These are phyloP conservation scores for Meloidogyne hapla DNA, from an alignment of 1,140 invertebrate species.

Conservation along the genomic window DNA sequence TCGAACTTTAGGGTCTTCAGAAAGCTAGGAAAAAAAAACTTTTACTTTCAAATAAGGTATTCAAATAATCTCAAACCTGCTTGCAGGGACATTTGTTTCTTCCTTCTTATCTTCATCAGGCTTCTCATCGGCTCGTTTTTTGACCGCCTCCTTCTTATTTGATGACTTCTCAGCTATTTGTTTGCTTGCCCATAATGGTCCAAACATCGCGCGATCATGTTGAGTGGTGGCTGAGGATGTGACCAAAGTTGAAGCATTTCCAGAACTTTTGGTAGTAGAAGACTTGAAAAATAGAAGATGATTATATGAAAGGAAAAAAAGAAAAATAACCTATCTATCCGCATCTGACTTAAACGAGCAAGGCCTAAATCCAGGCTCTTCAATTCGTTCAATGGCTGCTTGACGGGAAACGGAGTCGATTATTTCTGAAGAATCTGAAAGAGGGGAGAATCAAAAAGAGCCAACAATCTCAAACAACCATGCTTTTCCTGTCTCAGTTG, in stretches of 20 bases:
- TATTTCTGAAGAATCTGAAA: conserved; percentile 21
- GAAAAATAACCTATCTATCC: not conserved
- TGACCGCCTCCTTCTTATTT: not conserved
- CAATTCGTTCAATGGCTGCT: conserved; percentile 25
- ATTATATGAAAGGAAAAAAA: not conserved
- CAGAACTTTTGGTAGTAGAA: not conserved
- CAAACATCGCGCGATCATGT: conserved; percentile 38
- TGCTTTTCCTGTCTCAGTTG: not conserved
- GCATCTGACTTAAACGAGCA: conserved; percentile 23
- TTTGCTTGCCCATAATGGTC: conserved; percentile 28
- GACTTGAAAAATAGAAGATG: not conserved
- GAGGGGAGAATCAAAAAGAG: not conserved
- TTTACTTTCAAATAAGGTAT: not conserved
- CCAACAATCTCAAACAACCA: not conserved
- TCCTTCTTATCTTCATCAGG: not conserved
- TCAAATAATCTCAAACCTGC: not conserved
- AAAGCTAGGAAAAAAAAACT: conserved; percentile 15
- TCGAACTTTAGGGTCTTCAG: conserved; percentile 11
- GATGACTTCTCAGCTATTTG: conserved; percentile 18
- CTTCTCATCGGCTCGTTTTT: not conserved
- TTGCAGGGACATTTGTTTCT: not conserved
- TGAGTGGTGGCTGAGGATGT: not conserved
- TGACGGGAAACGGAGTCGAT: conserved; percentile 24
- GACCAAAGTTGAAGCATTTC: not conserved
- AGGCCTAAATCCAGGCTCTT: conserved; percentile 34